These are phyloP conservation scores for Ormyrus pomaceus DNA, from an alignment of 2,888 invertebrate species.

Conservation along the genomic window DNA sequence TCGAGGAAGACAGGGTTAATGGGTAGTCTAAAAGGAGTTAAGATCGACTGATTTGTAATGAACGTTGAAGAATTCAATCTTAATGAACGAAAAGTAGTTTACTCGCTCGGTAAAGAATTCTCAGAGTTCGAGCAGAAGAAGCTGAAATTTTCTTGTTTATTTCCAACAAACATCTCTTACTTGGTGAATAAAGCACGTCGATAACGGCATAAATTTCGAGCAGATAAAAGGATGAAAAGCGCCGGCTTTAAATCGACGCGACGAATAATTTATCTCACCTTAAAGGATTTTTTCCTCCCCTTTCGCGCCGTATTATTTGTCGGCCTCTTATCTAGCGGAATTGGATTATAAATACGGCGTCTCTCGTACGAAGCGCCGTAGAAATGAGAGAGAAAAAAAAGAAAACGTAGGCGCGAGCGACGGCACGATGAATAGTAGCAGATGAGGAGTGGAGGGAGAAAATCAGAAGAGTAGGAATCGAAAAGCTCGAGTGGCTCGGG, in stretches of 20 bases:
- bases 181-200: no score
- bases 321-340: conserved; percentile 13
- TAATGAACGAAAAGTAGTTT: no score
- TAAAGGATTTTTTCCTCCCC: not conserved
- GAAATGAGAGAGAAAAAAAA: conserved; percentile 19
- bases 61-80: no score
- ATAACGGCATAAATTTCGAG: no score
- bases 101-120: no score
- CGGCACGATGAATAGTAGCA: not conserved
- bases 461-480: not conserved
- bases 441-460: not conserved
- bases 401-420: not conserved
- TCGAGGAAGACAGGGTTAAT: no score
- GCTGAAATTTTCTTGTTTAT: no score
- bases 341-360: conserved; percentile 46
- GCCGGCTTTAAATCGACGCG: not conserved
- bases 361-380: conserved; percentile 20
- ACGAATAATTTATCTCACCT: conserved; percentile 25
- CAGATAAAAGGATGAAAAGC: not conserved
- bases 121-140: no score
- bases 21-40: no score
- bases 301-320: not conserved
- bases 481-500: no score
- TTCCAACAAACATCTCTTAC: no score
- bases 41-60: no score